Evolutionary conservation across 1,140 invertebrate genomes (phyloP).

Genomic region (Probaryconus sp.): DNA sequence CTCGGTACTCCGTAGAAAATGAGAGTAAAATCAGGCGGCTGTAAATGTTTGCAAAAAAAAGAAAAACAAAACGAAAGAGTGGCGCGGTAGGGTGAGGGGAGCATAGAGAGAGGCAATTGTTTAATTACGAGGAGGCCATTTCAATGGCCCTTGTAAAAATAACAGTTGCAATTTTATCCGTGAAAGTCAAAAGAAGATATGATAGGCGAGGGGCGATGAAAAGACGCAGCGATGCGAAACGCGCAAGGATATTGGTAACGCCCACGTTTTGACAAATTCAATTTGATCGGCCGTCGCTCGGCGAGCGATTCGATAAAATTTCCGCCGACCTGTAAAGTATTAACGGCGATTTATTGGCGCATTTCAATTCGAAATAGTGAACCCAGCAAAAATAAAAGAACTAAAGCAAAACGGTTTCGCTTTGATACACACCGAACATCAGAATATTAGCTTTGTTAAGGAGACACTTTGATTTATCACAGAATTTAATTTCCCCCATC

Average conservation of each 20-base stretch:
- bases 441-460: slow-evolving; percentile 12
- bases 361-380: slow-evolving; percentile 59
- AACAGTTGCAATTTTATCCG: slow-evolving; percentile 11
- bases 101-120: too few relatives aligned
- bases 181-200: slow-evolving; percentile 10
- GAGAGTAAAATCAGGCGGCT: too few relatives aligned
- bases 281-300: slow-evolving; percentile 33
- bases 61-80: too few relatives aligned
- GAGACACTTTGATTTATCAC: slow-evolving; percentile 17
- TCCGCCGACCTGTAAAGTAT: slow-evolving; percentile 57
- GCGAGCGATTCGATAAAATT: slow-evolving; percentile 53
- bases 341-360: slow-evolving; percentile 56
- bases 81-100: too few relatives aligned
- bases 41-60: too few relatives aligned
- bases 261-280: slow-evolving; percentile 57
- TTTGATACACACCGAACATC: not conserved
- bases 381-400: slow-evolving; percentile 41
- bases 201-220: slow-evolving; percentile 19
- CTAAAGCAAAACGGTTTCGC: not conserved
- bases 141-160: slow-evolving; percentile 3
- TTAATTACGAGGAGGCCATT: slow-evolving; percentile 1
- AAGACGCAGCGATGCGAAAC: slow-evolving; percentile 27
- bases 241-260: slow-evolving; percentile 23
- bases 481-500: slow-evolving; percentile 9
- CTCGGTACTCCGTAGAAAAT: too few relatives aligned